A percentile compares a stretch with the other conserved stretches of the same genome.
Evolutionary conservation across 1,140 invertebrate species (phyloP).

Genomic region (Periplaneta americana): DNA sequence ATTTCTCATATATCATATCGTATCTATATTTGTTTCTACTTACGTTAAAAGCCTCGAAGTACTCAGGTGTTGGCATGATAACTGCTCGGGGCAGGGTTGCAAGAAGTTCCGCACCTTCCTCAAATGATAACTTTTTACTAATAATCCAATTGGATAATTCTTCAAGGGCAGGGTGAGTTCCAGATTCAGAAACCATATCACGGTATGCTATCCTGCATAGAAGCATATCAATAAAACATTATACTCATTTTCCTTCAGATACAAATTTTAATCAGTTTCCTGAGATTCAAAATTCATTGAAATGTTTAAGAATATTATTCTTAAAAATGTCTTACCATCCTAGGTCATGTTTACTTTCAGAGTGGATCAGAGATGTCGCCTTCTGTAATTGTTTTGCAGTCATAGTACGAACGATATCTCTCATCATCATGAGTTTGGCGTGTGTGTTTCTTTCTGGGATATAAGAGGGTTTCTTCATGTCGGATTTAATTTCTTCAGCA

Average conservation of each 20-base stretch:
- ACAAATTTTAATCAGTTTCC: no score
- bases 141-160: constrained; percentile 53
- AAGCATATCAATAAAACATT: no score
- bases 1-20: no score
- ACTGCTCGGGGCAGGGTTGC: constrained; percentile 41
- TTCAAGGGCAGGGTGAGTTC: constrained; percentile 56
- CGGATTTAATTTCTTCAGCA: constrained; percentile 46
- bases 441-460: constrained; percentile 49
- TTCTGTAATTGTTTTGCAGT: constrained; percentile 46
- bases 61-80: constrained; percentile 55
- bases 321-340: constrained; percentile 1
- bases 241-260: no score
- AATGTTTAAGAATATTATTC: no score
- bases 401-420: constrained; percentile 50
- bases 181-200: constrained; percentile 55
- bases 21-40: constrained; percentile 23
- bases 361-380: constrained; percentile 27
- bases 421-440: constrained; percentile 55
- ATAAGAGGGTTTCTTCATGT: constrained; percentile 48
- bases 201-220: constrained; percentile 48
- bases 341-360: background rate
- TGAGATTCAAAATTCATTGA: no score
- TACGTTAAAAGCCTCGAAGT: constrained; percentile 49
- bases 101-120: constrained; percentile 50
- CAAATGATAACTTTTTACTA: constrained; percentile 40